phyloP scores from a whole-genome alignment of 2,113 vertebrate genomes.

The Pongo abelii region DNA sequence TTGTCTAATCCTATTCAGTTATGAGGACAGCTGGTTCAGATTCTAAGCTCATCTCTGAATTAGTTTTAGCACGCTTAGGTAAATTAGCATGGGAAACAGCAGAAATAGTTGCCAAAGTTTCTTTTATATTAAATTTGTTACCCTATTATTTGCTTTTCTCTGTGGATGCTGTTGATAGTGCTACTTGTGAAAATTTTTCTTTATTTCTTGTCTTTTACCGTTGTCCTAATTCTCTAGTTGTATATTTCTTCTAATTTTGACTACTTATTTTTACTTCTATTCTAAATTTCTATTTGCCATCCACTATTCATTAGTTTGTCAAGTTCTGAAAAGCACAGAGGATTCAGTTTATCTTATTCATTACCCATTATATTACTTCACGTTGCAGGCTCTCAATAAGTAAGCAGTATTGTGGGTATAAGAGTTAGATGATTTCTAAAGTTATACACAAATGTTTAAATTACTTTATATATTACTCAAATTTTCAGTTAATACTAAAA shows the following conservation, averaged over 20 bases:
- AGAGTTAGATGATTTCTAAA: not conserved
- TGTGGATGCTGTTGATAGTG: not conserved
- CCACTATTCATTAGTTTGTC: not conserved
- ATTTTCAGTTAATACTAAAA: not conserved
- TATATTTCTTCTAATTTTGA: not conserved
- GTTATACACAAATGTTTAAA: not conserved
- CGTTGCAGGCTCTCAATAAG: not conserved
- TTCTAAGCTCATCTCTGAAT: conserved; percentile 61
- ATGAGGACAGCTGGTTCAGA: conserved; percentile 55
- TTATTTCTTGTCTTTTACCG: not conserved
- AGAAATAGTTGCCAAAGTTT: not conserved
- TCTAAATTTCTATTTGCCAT: not conserved
- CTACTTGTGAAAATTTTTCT: not conserved
- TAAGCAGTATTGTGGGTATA: not conserved
- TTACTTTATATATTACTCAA: not conserved
- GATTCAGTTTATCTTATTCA: not conserved
- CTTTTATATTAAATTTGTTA: not conserved
- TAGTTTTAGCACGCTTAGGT: conserved; percentile 54
- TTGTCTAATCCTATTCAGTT: conserved; percentile 60
- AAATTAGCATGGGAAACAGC: conserved; percentile 53
- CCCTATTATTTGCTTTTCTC: not conserved
- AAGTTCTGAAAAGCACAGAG: not conserved
- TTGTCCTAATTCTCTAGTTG: not conserved
- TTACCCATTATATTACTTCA: not conserved
- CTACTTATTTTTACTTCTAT: not conserved